Percentiles rank a stretch among this genome's conserved stretches.
These are phyloP conservation scores for Hydrolagus affinis DNA, from an alignment of 2,113 vertebrate genomes.

Conservation along the genomic window DNA sequence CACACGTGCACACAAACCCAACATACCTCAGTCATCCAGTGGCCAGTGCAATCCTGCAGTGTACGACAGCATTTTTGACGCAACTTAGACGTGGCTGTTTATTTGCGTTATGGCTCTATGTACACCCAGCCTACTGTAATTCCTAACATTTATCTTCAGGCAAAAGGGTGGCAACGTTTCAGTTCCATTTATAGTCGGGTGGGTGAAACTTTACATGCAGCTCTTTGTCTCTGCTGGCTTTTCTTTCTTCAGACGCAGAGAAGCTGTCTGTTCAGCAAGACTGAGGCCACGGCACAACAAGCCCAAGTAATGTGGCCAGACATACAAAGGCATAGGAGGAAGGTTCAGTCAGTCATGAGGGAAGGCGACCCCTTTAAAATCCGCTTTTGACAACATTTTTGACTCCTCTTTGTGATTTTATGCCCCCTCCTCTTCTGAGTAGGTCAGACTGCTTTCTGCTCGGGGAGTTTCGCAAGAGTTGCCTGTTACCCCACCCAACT, in stretches of 20 bases:
- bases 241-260: not conserved
- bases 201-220: not conserved
- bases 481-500: too few relatives aligned
- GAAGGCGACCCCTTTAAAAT: too few relatives aligned
- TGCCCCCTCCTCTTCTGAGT: too few relatives aligned
- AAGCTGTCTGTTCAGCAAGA: slow-evolving; percentile 1
- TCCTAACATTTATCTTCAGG: slow-evolving; percentile 17
- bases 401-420: too few relatives aligned
- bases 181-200: slow-evolving; percentile 12
- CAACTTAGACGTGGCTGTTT: not conserved
- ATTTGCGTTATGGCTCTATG: not conserved
- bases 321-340: too few relatives aligned
- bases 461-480: too few relatives aligned
- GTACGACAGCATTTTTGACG: not conserved
- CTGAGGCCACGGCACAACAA: not conserved
- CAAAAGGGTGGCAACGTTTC: not conserved
- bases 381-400: too few relatives aligned
- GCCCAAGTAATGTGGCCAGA: not conserved
- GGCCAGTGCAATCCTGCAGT: not conserved
- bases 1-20: not conserved
- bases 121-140: not conserved
- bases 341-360: too few relatives aligned
- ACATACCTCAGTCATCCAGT: not conserved
- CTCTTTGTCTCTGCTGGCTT: not conserved
- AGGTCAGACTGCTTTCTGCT: too few relatives aligned